These are phyloP conservation scores for Phodopus roborovskii DNA, from an alignment of 2,113 vertebrate species.

Conservation along the genomic window DNA sequence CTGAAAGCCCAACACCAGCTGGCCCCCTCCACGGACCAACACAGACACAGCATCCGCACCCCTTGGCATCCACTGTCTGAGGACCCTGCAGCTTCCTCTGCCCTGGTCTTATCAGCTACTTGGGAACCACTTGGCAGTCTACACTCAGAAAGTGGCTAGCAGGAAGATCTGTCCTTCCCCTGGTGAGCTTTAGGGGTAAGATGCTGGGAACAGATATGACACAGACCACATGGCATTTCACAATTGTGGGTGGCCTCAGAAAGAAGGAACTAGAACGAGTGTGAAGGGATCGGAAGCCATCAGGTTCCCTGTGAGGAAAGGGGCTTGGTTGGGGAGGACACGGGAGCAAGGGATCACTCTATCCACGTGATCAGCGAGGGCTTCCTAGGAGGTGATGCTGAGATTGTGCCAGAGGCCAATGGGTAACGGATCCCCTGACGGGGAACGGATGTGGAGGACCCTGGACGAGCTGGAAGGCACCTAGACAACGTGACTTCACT, in stretches of 20 bases:
- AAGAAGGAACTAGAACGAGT: background rate
- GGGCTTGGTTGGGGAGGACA: background rate
- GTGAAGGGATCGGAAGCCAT: no score
- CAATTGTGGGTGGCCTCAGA: background rate
- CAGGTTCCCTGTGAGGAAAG: background rate
- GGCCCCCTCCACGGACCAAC: accelerated
- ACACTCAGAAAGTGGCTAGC: background rate
- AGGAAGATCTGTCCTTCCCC: background rate
- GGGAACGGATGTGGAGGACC: background rate
- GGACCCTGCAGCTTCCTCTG: background rate
- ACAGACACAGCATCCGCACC: accelerated
- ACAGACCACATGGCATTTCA: background rate
- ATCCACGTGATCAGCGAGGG: background rate
- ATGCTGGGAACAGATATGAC: accelerated
- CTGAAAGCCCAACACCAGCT: accelerated
- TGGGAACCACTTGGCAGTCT: background rate
- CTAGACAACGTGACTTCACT: no score
- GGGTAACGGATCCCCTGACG: background rate
- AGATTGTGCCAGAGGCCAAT: accelerated
- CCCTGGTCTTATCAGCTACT: background rate
- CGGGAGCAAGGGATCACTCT: no score
- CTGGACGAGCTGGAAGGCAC: background rate
- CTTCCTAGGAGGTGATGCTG: background rate
- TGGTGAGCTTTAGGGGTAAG: background rate
- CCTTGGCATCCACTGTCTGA: accelerated